phyloP scores from a whole-genome alignment of 2,113 vertebrate species.

The Burhinus bistriatus region DNA sequence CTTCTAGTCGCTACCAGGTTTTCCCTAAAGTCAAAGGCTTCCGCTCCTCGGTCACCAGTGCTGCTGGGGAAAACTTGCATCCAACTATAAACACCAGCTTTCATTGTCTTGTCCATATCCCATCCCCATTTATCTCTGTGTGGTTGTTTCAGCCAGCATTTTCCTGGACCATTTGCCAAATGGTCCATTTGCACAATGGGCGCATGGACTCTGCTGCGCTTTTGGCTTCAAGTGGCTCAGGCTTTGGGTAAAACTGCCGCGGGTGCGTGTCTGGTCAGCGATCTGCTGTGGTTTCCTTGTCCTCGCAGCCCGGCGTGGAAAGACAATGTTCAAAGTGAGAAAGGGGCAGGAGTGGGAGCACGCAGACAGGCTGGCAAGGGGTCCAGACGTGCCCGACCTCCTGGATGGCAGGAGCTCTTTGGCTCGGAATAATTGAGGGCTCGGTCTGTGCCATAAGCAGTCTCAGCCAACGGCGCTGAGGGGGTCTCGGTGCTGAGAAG shows the following conservation, averaged over 20 bases:
- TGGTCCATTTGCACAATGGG: not conserved
- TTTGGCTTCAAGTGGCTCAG: not conserved
- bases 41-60: not conserved
- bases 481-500: not conserved
- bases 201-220: fast-evolving
- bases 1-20: not conserved
- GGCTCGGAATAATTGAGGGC: not conserved
- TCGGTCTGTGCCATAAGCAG: not conserved
- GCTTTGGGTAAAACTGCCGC: not conserved
- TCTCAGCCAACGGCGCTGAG: not conserved
- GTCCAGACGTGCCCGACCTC: not conserved
- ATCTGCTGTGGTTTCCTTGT: not conserved
- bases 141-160: not conserved
- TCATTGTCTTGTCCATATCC: not conserved
- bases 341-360: not conserved
- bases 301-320: not conserved
- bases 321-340: not conserved
- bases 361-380: not conserved
- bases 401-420: not conserved
- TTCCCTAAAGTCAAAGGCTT: not conserved
- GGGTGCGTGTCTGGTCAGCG: not conserved
- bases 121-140: not conserved
- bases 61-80: not conserved
- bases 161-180: not conserved
- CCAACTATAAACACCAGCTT: not conserved